Conservation (phyloP, 2,797 vertebrate species). For the Parambassis ranga region DNA sequence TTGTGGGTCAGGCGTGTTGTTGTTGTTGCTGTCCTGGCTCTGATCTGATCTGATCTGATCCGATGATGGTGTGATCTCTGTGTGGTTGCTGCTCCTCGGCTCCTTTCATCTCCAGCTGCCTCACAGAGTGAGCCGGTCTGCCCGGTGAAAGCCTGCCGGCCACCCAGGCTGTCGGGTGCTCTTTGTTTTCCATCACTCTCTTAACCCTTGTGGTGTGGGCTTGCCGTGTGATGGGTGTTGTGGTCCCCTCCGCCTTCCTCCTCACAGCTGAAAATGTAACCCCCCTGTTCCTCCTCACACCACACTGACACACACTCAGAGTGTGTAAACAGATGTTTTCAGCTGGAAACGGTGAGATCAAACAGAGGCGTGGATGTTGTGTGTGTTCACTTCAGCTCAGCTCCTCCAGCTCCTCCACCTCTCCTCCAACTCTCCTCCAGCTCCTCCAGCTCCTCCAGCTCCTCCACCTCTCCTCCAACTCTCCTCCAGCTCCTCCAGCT, state of each 20-base stretch:
- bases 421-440: no score
- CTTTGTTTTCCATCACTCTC: slow-evolving; percentile 59
- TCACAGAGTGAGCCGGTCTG: no score
- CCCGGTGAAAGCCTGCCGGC: slow-evolving; percentile 27
- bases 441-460: no score
- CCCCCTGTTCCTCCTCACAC: slow-evolving; percentile 24
- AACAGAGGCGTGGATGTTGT: slow-evolving; percentile 32
- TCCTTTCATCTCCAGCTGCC: slow-evolving; percentile 29
- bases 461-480: slow-evolving; percentile 49
- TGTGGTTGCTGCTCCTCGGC: background rate
- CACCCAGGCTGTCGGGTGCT: slow-evolving; percentile 62
- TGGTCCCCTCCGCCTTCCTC: slow-evolving; percentile 34
- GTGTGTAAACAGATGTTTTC: slow-evolving; percentile 63
- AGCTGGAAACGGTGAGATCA: slow-evolving; percentile 30
- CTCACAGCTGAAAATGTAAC: slow-evolving; percentile 17
- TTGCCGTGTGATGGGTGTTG: slow-evolving; percentile 21
- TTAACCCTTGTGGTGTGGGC: slow-evolving; percentile 29
- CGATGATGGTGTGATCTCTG: slow-evolving; percentile 13
- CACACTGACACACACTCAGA: slow-evolving; percentile 39
- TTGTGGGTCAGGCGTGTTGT: no score
- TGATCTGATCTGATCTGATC: no score
- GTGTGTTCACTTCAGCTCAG: background rate
- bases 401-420: slow-evolving; percentile 18
- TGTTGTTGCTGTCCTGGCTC: background rate
- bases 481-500: no score